Evolutionary conservation across 2,888 invertebrate species (phyloP).

Genomic region (Palloptera scutellata): DNA sequence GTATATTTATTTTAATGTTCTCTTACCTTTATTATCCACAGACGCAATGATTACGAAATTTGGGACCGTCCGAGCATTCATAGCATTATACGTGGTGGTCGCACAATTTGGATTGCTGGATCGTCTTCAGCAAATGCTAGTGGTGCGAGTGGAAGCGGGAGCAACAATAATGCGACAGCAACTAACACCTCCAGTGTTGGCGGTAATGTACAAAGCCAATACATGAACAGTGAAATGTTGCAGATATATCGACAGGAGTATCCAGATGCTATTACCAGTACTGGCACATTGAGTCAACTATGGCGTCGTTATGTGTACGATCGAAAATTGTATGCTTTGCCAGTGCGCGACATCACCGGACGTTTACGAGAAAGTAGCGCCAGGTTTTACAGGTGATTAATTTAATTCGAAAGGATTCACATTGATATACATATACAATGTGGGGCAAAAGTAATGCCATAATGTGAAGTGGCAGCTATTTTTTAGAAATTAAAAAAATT

Average conservation of each 20-base stretch:
- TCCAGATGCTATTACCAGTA: constrained; percentile 45
- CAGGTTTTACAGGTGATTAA: constrained; percentile 74
- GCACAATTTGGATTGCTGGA: neutral
- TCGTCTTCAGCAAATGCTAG: neutral
- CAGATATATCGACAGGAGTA: constrained; percentile 56
- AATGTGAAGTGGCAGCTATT: no score
- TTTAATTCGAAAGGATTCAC: neutral
- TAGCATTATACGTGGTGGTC: neutral
- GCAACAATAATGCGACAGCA: constrained; percentile 16
- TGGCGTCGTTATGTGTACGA: constrained; percentile 77
- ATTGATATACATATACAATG: no score
- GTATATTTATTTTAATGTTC: no score
- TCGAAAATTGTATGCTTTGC: constrained; percentile 77
- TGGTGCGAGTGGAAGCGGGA: constrained; percentile 33
- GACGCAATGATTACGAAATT: constrained; percentile 12
- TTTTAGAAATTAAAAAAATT: no score
- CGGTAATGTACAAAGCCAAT: constrained; percentile 37
- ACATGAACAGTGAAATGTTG: constrained; percentile 50
- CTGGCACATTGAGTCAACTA: constrained; percentile 54
- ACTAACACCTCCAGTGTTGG: constrained; percentile 19
- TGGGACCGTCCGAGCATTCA: constrained; percentile 3
- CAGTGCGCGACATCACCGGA: constrained; percentile 75
- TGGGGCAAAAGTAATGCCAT: no score
- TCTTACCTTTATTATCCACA: neutral
- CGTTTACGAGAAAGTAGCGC: constrained; percentile 78